Conservation (phyloP, 2,113 vertebrate species). For the Deroptyus accipitrinus region DNA sequence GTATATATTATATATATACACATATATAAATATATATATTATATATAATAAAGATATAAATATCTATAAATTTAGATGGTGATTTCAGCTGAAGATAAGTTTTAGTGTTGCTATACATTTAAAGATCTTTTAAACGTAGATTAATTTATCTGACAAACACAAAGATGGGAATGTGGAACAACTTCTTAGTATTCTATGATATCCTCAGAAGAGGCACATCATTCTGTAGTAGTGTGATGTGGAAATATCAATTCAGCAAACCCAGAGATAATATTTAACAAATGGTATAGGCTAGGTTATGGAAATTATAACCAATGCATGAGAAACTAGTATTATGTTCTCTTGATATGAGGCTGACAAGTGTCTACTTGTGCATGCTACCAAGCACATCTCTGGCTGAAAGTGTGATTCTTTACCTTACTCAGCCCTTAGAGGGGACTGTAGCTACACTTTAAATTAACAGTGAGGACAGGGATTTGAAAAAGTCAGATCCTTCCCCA, state of each 20-base stretch:
- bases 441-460: background rate
- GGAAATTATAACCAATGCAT: background rate
- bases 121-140: background rate
- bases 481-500: background rate
- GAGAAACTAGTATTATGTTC: background rate
- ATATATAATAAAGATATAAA: too few species aligned
- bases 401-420: background rate
- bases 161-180: background rate
- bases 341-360: background rate
- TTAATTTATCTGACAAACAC: background rate
- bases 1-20: background rate
- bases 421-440: background rate
- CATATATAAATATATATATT: too few species aligned
- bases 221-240: background rate
- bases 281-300: background rate
- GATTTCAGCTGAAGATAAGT: background rate
- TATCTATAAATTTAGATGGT: rapidly evolving
- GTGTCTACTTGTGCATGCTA: background rate
- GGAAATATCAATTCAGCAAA: background rate
- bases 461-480: background rate
- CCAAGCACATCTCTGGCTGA: background rate
- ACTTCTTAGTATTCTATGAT: background rate
- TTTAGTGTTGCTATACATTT: background rate
- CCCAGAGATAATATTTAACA: background rate
- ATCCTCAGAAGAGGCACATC: background rate